Evolutionary conservation across 1,140 invertebrate species (phyloP), one percentile per base, ranked within the genome.

Genomic region (Propsilocerus akamusi): DNA sequence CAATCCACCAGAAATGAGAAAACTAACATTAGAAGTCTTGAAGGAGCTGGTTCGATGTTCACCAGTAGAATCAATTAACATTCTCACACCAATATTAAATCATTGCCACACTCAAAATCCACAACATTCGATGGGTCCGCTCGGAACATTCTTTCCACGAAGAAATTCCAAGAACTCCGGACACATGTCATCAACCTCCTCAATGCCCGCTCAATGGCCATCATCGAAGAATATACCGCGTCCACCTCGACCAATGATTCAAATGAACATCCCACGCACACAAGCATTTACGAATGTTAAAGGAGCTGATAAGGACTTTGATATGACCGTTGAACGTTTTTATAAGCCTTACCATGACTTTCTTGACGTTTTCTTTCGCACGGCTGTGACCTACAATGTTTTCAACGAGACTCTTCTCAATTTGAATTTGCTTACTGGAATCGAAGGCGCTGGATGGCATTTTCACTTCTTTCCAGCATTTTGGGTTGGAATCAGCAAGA

Each of bases 41-140:
- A 85, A 86, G 55, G 87, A 93, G 64, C 72, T 93, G 57, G 75
- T 92, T 2, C 72, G 89, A 57, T 76, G 88, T 34, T 80, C 86
- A 55, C 87, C 87, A 37, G 75, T 75, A 26, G 88, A 92, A 58
- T 80, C 81, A 49, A 78, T 89, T 48, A 75, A 79, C 52, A 82
- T 87, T 28, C 67, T 93, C 52, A 85, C 87, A 3, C 87, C 89
- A 10, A 71, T 91, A 46, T 67, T 93, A 28, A 80, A 81, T 10
- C 85, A 90, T 58, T 87, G 86, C 55, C 89, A 93, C 62, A 80
- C 83, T 56, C 83, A 87, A 60, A 83, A 87, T 58, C 80, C 73
- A 49, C 80, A 75, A 55, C 83, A 81, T 51, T 71, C 79, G 46
- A 73, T 81, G 20, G 63, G 63, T 7, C 63, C 63, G 3, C 46